Evolutionary conservation across 2,888 invertebrate species (phyloP), one percentile per base, ranked within the genome.

Genomic region (Amphipoea lucens): DNA sequence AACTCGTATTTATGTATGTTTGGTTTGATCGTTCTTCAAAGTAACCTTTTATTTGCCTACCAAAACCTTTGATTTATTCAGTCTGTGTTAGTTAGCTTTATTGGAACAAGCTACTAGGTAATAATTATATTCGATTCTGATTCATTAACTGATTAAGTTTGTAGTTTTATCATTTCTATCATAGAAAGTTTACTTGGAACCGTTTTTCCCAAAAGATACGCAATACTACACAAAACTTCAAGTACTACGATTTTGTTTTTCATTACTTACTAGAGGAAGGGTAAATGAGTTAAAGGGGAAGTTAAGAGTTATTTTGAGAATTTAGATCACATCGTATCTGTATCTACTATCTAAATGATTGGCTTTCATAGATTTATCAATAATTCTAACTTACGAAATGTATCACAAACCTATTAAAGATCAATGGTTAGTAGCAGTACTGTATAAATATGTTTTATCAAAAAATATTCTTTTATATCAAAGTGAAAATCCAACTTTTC

Each of bases 1-100:
- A 62, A 40, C 23, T n/a, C 29, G 14, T 57, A 20, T 82, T 68
- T 40, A 48, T 4, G n/a, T 48, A 36, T 23, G 36, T 75, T 76
- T 60, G 17, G 2, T 76, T 60, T 57, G 45, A 45, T 20, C 1
- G 12, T 12, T 60, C 17, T 75, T 14, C 48, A 76, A 36, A 48
- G 20, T 60, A 36, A 36, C 1, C 9, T n/a, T 57, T 54, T 57
- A 57, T 40, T 57, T n/a, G 40, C 17, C 40, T 17, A 40, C 23
- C 3, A 12, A 20, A 29, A 12, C 29, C 14, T 11, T n/a, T n/a
- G 11, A 20, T 60, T 48, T 45, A 60, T 75, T 74, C 7, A 45
- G 57, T 74, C 17, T 75, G 57, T 60, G 74, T 23, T 74, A 17
- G 42, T 29, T 51, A 14, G 29, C 74, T 29, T 74, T 75, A 60